Evolutionary conservation across 2,113 vertebrate species (phyloP).

Genomic region (Salvelinus sp.): DNA sequence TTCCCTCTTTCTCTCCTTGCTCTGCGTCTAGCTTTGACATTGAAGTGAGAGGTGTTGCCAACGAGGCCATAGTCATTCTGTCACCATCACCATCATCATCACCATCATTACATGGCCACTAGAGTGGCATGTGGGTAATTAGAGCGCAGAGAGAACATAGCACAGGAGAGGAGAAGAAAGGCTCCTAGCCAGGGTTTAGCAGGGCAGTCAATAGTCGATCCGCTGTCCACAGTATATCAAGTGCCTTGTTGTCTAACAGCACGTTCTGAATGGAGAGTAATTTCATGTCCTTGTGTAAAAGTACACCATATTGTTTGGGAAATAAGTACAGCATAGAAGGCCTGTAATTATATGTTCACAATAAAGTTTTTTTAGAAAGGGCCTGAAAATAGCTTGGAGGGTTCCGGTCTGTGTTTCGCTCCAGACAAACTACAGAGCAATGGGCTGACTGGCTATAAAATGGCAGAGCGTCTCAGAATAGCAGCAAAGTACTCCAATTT

Average conservation of each 20-base stretch:
- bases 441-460: slow-evolving; percentile 71
- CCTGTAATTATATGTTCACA: slow-evolving; percentile 79
- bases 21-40: background rate
- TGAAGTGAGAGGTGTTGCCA: background rate
- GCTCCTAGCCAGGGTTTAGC: background rate
- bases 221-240: slow-evolving; percentile 51
- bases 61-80: background rate
- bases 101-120: background rate
- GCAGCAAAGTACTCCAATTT: slow-evolving; percentile 63
- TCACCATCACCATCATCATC: background rate
- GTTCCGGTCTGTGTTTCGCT: slow-evolving; percentile 72
- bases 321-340: slow-evolving; percentile 75
- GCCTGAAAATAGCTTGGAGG: slow-evolving; percentile 75
- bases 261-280: slow-evolving; percentile 48
- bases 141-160: no score
- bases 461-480: slow-evolving; percentile 70
- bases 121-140: background rate
- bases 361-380: slow-evolving; percentile 73
- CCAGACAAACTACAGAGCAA: slow-evolving; percentile 62
- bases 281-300: no score
- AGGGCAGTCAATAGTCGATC: background rate
- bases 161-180: background rate
- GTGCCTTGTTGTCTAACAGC: slow-evolving; percentile 57
- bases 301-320: slow-evolving; percentile 80
- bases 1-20: background rate